Evolutionary conservation across 2,113 vertebrate species (phyloP), one percentile per base, ranked within the genome.

Genomic region (Neolamprologus variostigma): DNA sequence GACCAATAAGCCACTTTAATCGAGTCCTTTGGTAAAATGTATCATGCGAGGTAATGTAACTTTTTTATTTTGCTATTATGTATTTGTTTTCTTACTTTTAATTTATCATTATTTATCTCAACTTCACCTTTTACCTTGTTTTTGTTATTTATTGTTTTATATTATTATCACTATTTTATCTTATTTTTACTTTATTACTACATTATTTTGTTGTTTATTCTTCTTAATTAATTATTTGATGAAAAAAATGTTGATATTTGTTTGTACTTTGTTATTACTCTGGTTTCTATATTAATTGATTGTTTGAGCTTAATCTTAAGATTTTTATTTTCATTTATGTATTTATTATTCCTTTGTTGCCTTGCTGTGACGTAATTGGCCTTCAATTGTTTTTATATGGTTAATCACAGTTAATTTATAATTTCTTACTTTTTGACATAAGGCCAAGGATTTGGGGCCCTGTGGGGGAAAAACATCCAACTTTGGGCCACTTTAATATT

Each of bases 381-480:
- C 59, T 35, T 19, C 59, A 63, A 19, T 0, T 33, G 3, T 31
- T 17, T 31, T 5, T 28, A 5, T 31, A 61, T 31, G 5, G 26
- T 59, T 31, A 35, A 63, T n/a, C 17, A 63, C 3, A 63, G 59
- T 63, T 63, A 1, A 63, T 63, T 63, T 7, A 4, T 11, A 19
- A 63, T 19, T 63, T 33, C 59, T 63, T 63, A 11, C 9, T 19
- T 63, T 63, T 63, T 19, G 9, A 33, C 59, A 63, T 0, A 63
- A 33, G 59, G 59, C 5, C 16, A 7, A 33, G 0, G 1, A 63
- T 33, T 11, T 63, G 28, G 0, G 28, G 16, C 59, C 16, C 28
- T 19, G 59, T 63, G 16, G 2, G 4, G 13, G 9, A 0, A 0
- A 1, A 4, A 19, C 0, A 59, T 33, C 57, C 9, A 1, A 63